Conservation (phyloP, 2,113 vertebrate genomes). For the Cavia porcellus region DNA sequence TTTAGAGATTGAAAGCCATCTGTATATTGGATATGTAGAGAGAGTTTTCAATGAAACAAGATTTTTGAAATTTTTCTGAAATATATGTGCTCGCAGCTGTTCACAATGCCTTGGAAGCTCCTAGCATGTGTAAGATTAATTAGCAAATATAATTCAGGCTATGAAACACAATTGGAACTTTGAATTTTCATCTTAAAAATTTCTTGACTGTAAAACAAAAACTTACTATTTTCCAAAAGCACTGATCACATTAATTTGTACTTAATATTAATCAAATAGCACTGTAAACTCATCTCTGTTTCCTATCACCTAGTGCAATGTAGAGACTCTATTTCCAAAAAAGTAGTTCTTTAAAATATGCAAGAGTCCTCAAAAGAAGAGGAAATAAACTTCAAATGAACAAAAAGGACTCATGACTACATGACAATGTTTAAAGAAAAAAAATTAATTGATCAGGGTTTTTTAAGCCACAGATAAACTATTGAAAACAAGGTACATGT, state of each 20-base stretch:
- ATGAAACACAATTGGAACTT: background rate
- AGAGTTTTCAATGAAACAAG: constrained; percentile 4
- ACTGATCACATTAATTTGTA: background rate
- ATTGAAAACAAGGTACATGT: background rate
- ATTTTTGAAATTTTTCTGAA: background rate
- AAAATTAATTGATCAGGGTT: background rate
- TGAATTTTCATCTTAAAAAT: constrained; percentile 11
- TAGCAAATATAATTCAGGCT: background rate
- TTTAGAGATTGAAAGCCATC: background rate
- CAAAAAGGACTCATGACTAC: constrained; percentile 1
- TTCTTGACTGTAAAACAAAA: background rate
- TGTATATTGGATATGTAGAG: background rate
- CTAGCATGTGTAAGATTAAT: background rate
- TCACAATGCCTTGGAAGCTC: background rate
- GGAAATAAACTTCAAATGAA: background rate
- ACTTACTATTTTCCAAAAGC: constrained; percentile 8
- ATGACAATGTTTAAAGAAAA: background rate
- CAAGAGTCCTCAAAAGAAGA: background rate
- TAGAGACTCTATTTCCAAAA: background rate
- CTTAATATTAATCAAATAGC: background rate
- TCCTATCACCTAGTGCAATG: background rate
- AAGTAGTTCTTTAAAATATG: background rate
- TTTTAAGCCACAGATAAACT: background rate
- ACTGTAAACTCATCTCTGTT: background rate
- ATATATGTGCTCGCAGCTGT: background rate